Conservation (phyloP, 2,113 vertebrate genomes). For the Phylloscopus trochilus region DNA sequence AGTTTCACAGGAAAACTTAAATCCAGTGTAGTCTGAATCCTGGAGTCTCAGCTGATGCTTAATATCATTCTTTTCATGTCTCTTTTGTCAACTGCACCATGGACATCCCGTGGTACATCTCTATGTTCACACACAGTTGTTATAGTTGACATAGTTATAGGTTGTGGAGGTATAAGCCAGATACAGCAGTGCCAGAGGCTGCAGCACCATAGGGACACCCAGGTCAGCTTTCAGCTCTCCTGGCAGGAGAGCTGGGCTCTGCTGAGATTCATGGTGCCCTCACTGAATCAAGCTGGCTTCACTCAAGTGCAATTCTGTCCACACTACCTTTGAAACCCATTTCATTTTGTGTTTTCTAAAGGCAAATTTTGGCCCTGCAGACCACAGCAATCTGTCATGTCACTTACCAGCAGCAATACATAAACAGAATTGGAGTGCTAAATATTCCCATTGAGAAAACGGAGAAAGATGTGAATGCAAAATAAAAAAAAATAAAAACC, state of each 20-base stretch:
- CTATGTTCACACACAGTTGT: neutral
- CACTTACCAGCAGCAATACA: constrained; percentile 18
- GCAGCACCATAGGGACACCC: neutral
- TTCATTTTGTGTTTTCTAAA: neutral
- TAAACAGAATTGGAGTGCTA: constrained; percentile 24
- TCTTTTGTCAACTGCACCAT: neutral
- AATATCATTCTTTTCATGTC: neutral
- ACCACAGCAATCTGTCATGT: constrained; percentile 8
- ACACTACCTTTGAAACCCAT: neutral
- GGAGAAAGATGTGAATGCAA: neutral
- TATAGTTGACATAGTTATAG: neutral
- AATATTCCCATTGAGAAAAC: constrained; percentile 28
- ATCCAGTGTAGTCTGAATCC: neutral
- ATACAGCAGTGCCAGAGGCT: neutral
- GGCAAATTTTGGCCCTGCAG: neutral
- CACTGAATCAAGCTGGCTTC: neutral
- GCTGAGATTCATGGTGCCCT: neutral
- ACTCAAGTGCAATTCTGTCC: neutral
- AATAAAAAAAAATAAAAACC: neutral
- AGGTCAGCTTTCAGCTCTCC: neutral
- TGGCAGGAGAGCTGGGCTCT: neutral
- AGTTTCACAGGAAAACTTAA: neutral
- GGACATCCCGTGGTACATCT: neutral
- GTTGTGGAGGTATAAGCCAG: neutral
- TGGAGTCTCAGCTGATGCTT: neutral